These are phyloP conservation scores for Thryonomys swinderianus DNA, from an alignment of 2,113 vertebrate genomes.

Conservation along the genomic window DNA sequence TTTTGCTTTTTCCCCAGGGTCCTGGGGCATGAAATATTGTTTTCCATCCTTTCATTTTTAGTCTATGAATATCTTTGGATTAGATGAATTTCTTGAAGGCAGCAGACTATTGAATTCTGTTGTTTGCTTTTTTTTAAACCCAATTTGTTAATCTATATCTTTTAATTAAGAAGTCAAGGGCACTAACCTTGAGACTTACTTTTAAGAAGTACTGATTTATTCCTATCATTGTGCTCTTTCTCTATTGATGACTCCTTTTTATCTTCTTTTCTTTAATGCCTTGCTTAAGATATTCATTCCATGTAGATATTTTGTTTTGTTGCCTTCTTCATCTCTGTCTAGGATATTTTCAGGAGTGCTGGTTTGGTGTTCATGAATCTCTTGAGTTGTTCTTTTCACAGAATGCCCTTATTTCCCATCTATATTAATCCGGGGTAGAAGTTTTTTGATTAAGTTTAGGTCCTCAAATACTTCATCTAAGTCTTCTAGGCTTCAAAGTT, in stretches of 20 bases:
- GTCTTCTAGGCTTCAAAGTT: background rate
- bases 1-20: background rate
- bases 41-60: background rate
- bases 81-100: background rate
- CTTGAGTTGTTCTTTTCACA: background rate
- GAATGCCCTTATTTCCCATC: background rate
- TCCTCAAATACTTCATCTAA: background rate
- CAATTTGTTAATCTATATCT: background rate
- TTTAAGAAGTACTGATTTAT: background rate
- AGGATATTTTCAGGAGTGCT: background rate
- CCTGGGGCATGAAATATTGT: background rate
- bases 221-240: background rate
- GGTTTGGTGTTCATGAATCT: background rate
- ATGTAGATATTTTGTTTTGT: background rate
- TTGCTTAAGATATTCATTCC: background rate
- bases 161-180: background rate
- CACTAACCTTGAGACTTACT: background rate
- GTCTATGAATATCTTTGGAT: background rate
- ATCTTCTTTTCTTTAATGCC: background rate
- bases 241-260: background rate
- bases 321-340: background rate
- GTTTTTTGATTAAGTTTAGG: background rate
- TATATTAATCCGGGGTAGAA: background rate
- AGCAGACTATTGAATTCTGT: background rate
- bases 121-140: background rate